Base-by-base conservation (phyloP, 1,140 invertebrate genomes). In the Lamellibrachia luymesi region DNA sequence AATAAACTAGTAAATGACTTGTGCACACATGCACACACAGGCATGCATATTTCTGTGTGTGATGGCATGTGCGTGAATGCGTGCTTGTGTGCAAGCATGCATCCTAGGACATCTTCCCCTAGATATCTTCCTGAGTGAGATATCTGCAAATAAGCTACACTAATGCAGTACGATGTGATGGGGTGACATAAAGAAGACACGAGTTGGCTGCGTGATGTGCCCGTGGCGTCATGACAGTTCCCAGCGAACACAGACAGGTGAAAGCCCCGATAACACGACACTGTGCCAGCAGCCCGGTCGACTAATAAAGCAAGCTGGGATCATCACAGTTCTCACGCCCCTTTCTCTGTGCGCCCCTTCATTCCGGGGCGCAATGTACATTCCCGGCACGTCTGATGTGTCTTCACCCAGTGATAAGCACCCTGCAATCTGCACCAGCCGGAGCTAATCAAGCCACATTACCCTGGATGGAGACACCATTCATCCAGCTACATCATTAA, bases 401-500 rank as follows among this genome's bases (percentile, higher is more conserved):
- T 80, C 64, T 80, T 80, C 64, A 22, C 64, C 64, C 64, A 10
- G 13, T 80, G 64, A 80, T 80, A 80, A 80, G 64, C 64, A 80
- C 64, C 64, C 64, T 22, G 64, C 64, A 80, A 80, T 80, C 64
- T 80, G 13, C 64, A 80, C 13, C 64, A 22, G 64, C 64, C 25
- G 64, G 13, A 22, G 64, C 64, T 80, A 80, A 80, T 80, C 64
- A 80, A 80, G 13, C 0, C 64, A 80, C 64, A 80, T 80, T 80
- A 80, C 64, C 64, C 64, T 80, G 13, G 64, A 80, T 80, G 64
- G 13, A 80, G 64, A 80, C 64, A 80, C 64, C 64, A 80, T 80
- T 80, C 64, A 80, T 80, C 64, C 64, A 22, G 64, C 64, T 80
- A 80, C 64, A 80, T 80, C 64, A 80, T 80, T 80, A 80, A 80